phyloP scores from a whole-genome alignment of 2,888 invertebrate genomes.

The Nymphalis c-album region DNA sequence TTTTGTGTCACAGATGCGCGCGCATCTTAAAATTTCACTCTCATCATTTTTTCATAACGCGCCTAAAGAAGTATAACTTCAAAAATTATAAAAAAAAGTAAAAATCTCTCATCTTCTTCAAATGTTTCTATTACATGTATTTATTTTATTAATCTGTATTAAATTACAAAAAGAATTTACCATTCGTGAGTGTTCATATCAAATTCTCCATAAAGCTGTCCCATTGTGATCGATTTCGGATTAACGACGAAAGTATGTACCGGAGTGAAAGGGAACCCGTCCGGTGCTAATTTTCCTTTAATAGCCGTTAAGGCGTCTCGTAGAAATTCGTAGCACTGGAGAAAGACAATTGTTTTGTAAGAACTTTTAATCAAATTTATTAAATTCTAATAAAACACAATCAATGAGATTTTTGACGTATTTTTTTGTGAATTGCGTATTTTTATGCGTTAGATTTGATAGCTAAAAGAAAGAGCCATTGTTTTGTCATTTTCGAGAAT shows the following conservation, averaged over 20 bases:
- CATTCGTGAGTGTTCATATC: conserved; percentile 90
- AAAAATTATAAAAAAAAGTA: no score
- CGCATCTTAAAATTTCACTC: no score
- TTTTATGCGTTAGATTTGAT: no score
- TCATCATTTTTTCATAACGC: no score
- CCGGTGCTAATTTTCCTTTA: conserved; percentile 85
- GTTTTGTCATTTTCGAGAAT: no score
- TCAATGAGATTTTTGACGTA: no score
- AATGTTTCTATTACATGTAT: background rate
- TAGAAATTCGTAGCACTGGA: conserved; percentile 84
- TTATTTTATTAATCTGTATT: background rate
- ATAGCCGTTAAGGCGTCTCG: conserved; percentile 85
- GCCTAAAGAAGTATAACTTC: no score
- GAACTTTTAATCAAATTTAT: background rate
- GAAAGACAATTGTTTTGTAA: background rate
- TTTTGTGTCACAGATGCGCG: no score
- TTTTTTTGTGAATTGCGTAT: no score
- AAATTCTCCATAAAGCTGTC: conserved; percentile 92
- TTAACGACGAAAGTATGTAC: conserved; percentile 85
- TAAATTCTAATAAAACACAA: no score
- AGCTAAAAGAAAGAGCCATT: no score
- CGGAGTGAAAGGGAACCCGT: conserved; percentile 85
- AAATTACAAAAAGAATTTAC: conserved; percentile 56
- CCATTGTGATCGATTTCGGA: conserved; percentile 92
- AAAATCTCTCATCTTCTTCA: no score